Conservation (phyloP, 2,888 invertebrate species). For the Scaptodrosophila latifasciaeformis region DNA sequence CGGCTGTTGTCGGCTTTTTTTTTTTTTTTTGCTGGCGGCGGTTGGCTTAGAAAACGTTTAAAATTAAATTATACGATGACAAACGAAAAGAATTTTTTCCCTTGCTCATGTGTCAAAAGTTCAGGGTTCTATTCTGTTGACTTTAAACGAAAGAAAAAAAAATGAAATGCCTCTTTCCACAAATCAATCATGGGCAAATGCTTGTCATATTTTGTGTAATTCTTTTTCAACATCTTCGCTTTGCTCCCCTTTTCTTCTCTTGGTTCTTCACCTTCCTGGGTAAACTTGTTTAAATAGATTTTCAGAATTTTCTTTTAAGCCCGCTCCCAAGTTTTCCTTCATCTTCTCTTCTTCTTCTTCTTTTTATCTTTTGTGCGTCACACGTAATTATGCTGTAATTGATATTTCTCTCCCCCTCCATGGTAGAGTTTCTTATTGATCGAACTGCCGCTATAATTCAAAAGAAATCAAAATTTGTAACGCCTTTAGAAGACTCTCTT, state of each 20-base stretch:
- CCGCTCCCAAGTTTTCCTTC: no score
- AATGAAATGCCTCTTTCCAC: constrained; percentile 32
- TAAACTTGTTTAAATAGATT: neutral
- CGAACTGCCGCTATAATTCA: constrained; percentile 57
- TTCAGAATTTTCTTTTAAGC: no score
- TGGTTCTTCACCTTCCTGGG: neutral
- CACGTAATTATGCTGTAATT: constrained; percentile 69
- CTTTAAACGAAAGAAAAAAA: no score
- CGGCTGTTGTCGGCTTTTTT: neutral
- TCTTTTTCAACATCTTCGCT: constrained; percentile 8
- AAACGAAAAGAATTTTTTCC: constrained; percentile 54
- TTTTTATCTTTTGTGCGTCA: constrained; percentile 43
- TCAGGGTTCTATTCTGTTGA: constrained; percentile 30
- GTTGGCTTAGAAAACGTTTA: constrained; percentile 42
- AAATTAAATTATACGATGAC: constrained; percentile 62
- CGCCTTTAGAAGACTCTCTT: constrained; percentile 57
- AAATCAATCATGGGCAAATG: constrained; percentile 51
- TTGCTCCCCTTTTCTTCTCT: neutral
- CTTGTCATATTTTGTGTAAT: constrained; percentile 49
- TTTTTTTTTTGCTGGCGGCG: no score
- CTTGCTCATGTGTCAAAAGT: constrained; percentile 39
- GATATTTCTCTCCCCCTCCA: constrained; percentile 46
- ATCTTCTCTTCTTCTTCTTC: neutral
- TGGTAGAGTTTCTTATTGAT: constrained; percentile 10
- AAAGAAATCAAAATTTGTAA: constrained; percentile 68